Evolutionary conservation across 2,797 vertebrate species (phyloP).

Genomic region (Arremon aurantiirostris): DNA sequence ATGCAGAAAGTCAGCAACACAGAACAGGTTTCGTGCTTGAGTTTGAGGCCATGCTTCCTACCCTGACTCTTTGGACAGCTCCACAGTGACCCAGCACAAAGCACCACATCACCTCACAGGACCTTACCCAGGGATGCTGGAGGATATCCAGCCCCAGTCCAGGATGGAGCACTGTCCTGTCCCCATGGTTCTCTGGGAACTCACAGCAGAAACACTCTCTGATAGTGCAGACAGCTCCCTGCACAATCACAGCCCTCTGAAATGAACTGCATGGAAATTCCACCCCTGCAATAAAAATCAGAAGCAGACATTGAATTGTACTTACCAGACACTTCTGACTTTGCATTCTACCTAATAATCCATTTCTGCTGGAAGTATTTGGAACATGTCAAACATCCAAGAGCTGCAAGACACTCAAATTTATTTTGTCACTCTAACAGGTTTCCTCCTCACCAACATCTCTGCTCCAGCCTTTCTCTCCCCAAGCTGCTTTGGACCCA

Average conservation of each 20-base stretch:
- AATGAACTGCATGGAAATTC: not conserved
- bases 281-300: not conserved
- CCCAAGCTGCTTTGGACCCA: not conserved
- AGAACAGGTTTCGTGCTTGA: not conserved
- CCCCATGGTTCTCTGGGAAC: too few relatives aligned
- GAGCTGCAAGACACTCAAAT: not conserved
- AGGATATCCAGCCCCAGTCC: accelerated
- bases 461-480: not conserved
- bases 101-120: not conserved
- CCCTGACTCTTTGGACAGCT: not conserved
- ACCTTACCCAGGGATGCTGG: not conserved
- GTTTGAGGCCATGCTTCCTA: not conserved
- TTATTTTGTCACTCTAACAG: not conserved
- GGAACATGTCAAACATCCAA: not conserved
- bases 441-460: not conserved
- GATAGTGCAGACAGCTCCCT: not conserved
- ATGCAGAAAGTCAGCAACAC: not conserved
- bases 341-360: not conserved
- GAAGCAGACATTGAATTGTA: not conserved
- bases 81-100: not conserved
- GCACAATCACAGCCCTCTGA: not conserved
- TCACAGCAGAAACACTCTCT: not conserved
- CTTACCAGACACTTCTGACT: not conserved
- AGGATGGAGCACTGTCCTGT: not conserved
- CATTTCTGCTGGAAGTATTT: not conserved